These are phyloP conservation scores for Cercocebus atys DNA, from an alignment of 2,113 vertebrate genomes.

Conservation along the genomic window DNA sequence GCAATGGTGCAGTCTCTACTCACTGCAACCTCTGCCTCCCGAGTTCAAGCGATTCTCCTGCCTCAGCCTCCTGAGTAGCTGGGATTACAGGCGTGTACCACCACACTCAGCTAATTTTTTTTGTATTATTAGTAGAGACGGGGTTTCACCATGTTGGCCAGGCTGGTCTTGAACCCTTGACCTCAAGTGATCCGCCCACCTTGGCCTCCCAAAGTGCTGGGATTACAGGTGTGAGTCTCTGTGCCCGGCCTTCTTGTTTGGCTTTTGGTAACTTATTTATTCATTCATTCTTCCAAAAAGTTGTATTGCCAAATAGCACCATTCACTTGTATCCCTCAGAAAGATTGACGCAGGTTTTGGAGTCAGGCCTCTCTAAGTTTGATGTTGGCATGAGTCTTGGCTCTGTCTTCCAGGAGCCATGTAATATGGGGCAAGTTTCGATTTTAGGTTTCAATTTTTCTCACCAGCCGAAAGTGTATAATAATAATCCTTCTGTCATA, in stretches of 20 bases:
- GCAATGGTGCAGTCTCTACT: too few relatives aligned
- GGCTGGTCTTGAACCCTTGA: too few relatives aligned
- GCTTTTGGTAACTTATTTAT: not conserved
- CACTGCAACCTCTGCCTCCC: too few relatives aligned
- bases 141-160: too few relatives aligned
- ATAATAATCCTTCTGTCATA: not conserved
- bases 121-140: too few relatives aligned
- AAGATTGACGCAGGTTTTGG: not conserved
- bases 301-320: not conserved
- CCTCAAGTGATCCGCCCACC: too few relatives aligned
- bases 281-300: not conserved
- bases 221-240: too few relatives aligned
- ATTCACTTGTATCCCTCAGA: not conserved
- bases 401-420: not conserved
- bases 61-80: too few relatives aligned
- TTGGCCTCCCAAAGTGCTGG: too few relatives aligned
- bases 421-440: not conserved
- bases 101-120: too few relatives aligned
- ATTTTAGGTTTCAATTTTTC: not conserved
- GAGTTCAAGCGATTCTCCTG: too few relatives aligned
- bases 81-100: too few relatives aligned
- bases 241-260: not conserved
- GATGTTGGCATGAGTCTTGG: not conserved
- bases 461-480: not conserved
- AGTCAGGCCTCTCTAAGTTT: not conserved